Evolutionary conservation across 2,113 vertebrate genomes (phyloP).

Genomic region (Seriola dumerili): DNA sequence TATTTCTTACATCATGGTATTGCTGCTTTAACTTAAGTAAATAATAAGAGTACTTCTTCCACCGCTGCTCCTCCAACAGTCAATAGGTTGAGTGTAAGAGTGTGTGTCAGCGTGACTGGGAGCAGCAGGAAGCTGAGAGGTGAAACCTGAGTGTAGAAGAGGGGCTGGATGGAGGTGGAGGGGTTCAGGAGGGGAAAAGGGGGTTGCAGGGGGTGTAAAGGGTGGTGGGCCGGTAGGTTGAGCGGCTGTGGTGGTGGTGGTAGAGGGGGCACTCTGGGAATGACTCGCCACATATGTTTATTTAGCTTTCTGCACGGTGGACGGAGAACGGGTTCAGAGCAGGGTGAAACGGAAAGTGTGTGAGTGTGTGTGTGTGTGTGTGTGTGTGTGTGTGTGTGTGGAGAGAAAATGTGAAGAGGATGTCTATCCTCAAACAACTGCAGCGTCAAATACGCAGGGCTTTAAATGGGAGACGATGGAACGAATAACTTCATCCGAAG

Average conservation of each 20-base stretch:
- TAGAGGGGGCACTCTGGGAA: slow-evolving; percentile 61
- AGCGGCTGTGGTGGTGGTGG: slow-evolving; percentile 7
- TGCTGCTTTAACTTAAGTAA: background rate
- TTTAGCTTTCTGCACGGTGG: slow-evolving; percentile 73
- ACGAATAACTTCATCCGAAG: slow-evolving; percentile 17
- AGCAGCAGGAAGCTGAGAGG: slow-evolving; percentile 71
- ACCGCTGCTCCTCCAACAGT: slow-evolving; percentile 17
- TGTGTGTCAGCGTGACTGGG: slow-evolving; percentile 70
- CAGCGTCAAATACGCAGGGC: background rate
- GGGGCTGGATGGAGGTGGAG: slow-evolving; percentile 38
- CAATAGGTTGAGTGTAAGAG: slow-evolving; percentile 60
- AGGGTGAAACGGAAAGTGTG: slow-evolving; percentile 75
- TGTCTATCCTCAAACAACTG: slow-evolving; percentile 56
- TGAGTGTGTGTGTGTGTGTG: slow-evolving; percentile 42
- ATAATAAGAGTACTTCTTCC: background rate
- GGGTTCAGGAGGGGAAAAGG: slow-evolving; percentile 7
- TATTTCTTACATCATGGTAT: background rate
- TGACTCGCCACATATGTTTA: slow-evolving; percentile 71
- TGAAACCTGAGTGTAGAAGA: slow-evolving; percentile 74
- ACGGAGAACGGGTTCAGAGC: slow-evolving; percentile 71
- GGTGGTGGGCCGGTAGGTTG: slow-evolving; percentile 27
- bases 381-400: slow-evolving; percentile 45
- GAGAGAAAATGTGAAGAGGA: slow-evolving; percentile 45
- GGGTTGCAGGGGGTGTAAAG: slow-evolving; percentile 42
- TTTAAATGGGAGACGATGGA: slow-evolving; percentile 22